Evolutionary conservation across 2,888 invertebrate genomes (phyloP), one percentile per base, ranked within the genome.

Genomic region (Plagodis dolabraria): DNA sequence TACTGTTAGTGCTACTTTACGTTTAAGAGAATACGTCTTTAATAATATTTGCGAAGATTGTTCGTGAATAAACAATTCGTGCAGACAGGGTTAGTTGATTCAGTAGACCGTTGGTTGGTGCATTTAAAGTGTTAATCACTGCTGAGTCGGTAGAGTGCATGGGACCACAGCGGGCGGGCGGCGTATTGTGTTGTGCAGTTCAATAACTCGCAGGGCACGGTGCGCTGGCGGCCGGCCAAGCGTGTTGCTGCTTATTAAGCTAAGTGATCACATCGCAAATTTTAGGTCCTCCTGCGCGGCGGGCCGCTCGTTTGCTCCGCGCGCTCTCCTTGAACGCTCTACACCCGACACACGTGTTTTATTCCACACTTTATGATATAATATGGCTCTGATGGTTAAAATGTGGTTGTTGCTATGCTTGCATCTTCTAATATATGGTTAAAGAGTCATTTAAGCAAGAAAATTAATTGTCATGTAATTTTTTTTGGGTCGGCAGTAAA

Each of bases 41-140:
- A 64, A 65, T 67, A 67, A 68, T 71, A 69, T 58, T 59, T 63
- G 63, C 55, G 58, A 59, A 36, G 58, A 59, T 5, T 56, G 57
- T 60, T 62, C 42, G 34, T 35, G 47, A 51, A 57, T 33, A 57
- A 40, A 11, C 48, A 33, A 48, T 43, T 50, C n/a, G 35, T 38
- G 12, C 38, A 9, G 43, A 12, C 34, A 33, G 6, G 35, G 44
- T 45, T 12, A 36, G 9, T 0, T 11, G 7, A 45, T 45, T 53
- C 34, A 6, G 33, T 10, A 34, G 34, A 54, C 35, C 43, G 48
- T 22, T n/a, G 45, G 22, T 5, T 47, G 9, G 44, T 63, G 75
- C 74, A 76, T 22, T 22, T 22, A 74, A 82, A 82, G 81, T 83
- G 81, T 84, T 83, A 83, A 82, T 82, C 77, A 78, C 75, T 60